Evolutionary conservation across 2,113 vertebrate species (phyloP).

Genomic region (Egretta garzetta): DNA sequence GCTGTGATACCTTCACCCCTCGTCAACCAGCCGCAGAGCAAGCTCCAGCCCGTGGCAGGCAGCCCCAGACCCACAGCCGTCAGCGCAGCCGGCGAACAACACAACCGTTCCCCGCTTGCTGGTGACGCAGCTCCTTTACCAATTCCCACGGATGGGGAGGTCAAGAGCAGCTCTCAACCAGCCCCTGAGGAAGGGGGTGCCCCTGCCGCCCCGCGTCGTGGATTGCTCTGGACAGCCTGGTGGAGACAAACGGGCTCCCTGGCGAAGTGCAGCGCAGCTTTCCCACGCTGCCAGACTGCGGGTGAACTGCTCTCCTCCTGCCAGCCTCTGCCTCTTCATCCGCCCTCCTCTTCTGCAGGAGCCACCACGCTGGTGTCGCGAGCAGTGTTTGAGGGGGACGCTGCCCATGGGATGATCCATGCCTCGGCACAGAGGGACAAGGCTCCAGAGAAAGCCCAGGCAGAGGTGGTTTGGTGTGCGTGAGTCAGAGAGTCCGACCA

Average conservation of each 20-base stretch:
- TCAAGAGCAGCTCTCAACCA: background rate
- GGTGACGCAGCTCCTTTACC: background rate
- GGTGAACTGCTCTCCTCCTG: background rate
- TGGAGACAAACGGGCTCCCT: background rate
- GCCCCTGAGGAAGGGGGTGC: accelerated
- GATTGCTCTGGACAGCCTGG: background rate
- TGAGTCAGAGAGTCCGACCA: background rate
- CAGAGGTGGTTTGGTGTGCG: background rate
- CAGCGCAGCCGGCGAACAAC: accelerated
- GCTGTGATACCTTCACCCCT: background rate
- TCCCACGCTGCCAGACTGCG: background rate
- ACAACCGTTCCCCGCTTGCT: background rate
- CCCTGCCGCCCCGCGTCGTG: background rate
- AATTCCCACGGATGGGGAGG: accelerated
- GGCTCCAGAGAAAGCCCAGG: background rate
- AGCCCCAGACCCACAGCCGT: background rate
- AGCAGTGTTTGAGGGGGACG: background rate
- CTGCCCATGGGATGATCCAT: background rate
- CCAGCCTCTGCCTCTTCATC: background rate
- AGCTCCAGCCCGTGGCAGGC: background rate
- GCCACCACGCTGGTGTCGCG: accelerated
- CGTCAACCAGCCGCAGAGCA: background rate
- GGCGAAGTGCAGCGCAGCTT: background rate
- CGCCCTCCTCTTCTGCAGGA: background rate
- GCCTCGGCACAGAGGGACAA: background rate